phyloP scores from a whole-genome alignment of 2,797 vertebrate species.

The Molossus molossus region DNA sequence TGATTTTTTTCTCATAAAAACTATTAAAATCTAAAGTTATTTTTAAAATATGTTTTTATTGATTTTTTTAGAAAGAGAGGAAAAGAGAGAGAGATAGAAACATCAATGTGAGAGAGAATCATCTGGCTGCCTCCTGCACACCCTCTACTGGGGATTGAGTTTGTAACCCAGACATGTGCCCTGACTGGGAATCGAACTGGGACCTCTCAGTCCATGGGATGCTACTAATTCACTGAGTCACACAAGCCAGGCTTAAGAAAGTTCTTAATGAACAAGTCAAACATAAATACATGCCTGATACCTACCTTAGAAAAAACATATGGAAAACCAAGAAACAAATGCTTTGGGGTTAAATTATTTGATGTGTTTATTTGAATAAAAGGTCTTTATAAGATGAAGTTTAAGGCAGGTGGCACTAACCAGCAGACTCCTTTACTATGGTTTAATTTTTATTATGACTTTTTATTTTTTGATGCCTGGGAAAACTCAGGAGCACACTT shows the following conservation, averaged over 20 bases:
- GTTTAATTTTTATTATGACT: not conserved
- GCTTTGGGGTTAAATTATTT: not conserved
- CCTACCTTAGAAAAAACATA: not conserved
- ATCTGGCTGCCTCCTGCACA: too few species aligned
- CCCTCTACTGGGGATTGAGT: too few species aligned
- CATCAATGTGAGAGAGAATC: too few species aligned
- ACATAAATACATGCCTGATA: not conserved
- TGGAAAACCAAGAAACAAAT: not conserved
- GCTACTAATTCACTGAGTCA: too few species aligned
- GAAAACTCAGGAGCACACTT: not conserved
- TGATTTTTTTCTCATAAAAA: not conserved
- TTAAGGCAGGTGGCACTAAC: not conserved
- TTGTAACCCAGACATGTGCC: too few species aligned
- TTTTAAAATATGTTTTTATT: too few species aligned
- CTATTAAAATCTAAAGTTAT: not conserved
- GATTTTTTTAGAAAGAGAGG: too few species aligned
- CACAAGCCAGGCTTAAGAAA: not conserved
- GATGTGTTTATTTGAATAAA: not conserved
- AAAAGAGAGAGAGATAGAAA: too few species aligned
- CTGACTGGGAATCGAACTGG: too few species aligned
- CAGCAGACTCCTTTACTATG: not conserved
- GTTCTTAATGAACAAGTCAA: not conserved
- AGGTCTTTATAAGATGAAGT: not conserved
- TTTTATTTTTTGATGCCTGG: not conserved
- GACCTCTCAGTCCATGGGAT: too few species aligned